Conservation (phyloP, 2,888 invertebrate genomes). For the Dynastes maya region DNA sequence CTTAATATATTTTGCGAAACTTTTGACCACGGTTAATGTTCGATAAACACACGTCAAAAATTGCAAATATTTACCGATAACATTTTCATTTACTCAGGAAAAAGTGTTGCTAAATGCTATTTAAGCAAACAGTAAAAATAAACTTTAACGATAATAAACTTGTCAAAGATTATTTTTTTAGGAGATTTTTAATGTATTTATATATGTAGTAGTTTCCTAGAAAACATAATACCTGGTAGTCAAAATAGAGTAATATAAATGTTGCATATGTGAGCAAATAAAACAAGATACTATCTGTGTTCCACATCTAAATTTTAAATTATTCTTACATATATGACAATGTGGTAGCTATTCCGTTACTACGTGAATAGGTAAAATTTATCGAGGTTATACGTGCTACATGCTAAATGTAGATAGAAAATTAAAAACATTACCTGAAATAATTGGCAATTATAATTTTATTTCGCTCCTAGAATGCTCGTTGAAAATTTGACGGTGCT, state of each 20-base stretch:
- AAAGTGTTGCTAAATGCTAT: background rate
- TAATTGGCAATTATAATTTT: constrained; percentile 27
- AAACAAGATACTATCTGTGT: background rate
- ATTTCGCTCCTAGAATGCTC: background rate
- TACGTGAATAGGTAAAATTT: constrained; percentile 31
- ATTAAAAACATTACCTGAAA: background rate
- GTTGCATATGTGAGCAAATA: background rate
- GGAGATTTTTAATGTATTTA: background rate
- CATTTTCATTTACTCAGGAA: background rate
- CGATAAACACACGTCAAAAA: background rate
- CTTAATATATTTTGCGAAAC: background rate
- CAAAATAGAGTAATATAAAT: background rate
- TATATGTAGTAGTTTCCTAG: background rate
- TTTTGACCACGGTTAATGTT: background rate
- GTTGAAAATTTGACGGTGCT: background rate
- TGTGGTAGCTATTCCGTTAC: background rate
- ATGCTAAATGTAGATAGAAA: background rate
- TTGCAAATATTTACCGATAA: background rate
- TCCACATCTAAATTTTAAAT: constrained; percentile 26
- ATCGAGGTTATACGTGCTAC: constrained; percentile 3
- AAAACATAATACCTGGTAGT: background rate
- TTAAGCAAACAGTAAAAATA: background rate
- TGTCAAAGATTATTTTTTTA: no score
- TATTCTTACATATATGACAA: constrained; percentile 14
- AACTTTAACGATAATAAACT: no score